These are phyloP conservation scores for Saturnia japonica DNA, from an alignment of 2,888 invertebrate species.

Conservation along the genomic window DNA sequence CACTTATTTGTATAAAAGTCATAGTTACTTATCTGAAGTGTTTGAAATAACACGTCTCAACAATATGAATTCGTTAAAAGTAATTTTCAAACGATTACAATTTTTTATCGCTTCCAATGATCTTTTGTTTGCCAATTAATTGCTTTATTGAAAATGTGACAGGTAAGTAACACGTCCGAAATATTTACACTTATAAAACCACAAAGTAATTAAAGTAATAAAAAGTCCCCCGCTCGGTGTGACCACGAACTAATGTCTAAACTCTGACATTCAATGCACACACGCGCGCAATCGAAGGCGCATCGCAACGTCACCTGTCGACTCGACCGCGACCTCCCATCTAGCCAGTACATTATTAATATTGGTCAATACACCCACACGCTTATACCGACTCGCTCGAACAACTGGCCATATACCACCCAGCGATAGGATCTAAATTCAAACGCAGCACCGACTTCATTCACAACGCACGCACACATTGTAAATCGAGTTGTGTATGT, in stretches of 20 bases:
- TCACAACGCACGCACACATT: conserved; percentile 52
- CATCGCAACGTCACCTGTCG: conserved; percentile 74
- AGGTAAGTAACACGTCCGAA: not conserved
- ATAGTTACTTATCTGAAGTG: not conserved
- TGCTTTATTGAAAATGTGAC: conserved; percentile 15
- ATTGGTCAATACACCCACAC: conserved; percentile 75
- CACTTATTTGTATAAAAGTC: not conserved
- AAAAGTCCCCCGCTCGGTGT: conserved; percentile 28
- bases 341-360: conserved; percentile 66
- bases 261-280: conserved; percentile 76
- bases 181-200: conserved; percentile 13
- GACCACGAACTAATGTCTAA: conserved; percentile 49
- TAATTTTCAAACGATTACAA: not conserved
- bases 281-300: conserved; percentile 50
- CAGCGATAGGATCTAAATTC: conserved; percentile 40
- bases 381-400: conserved; percentile 28
- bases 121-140: conserved; percentile 14
- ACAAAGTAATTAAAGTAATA: conserved; percentile 12
- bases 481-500: conserved; percentile 52
- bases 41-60: not conserved
- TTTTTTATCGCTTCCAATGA: not conserved
- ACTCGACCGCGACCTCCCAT: conserved; percentile 71
- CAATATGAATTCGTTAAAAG: not conserved
- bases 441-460: conserved; percentile 38
- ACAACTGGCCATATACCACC: conserved; percentile 41